Evolutionary conservation across 2,113 vertebrate genomes (phyloP).

Genomic region (Chaetura pelagica): DNA sequence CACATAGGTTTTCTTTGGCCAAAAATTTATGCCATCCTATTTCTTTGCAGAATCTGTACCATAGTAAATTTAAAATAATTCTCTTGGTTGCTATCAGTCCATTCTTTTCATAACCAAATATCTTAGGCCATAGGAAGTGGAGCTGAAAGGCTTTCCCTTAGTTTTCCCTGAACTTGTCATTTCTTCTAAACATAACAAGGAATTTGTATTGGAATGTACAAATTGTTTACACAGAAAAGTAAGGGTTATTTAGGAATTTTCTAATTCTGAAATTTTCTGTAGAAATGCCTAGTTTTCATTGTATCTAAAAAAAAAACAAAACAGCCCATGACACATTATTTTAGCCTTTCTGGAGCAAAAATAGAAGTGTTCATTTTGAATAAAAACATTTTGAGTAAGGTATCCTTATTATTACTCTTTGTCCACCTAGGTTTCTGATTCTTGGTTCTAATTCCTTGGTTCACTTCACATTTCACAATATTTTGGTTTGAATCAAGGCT

Average conservation of each 20-base stretch:
- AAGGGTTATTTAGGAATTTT: not conserved
- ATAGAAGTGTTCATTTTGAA: not conserved
- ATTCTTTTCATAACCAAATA: not conserved
- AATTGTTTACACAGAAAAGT: not conserved
- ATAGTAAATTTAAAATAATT: not conserved
- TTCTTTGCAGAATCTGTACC: not conserved
- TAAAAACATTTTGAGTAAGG: not conserved
- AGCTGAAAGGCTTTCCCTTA: not conserved
- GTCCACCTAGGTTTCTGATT: not conserved
- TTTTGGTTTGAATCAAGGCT: not conserved
- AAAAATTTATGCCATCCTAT: not conserved
- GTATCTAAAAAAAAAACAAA: not conserved
- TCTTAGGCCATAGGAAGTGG: not conserved
- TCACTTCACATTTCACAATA: not conserved
- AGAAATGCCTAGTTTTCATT: not conserved
- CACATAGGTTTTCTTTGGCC: not conserved
- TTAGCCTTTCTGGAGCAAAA: not conserved
- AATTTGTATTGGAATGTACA: not conserved
- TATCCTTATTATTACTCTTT: not conserved
- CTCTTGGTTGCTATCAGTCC: not conserved
- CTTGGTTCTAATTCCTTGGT: too few relatives aligned
- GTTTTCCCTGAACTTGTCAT: not conserved
- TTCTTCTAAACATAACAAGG: not conserved
- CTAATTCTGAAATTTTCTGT: not conserved
- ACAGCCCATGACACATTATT: not conserved